These are phyloP conservation scores for Tursiops truncatus DNA, from an alignment of 2,113 vertebrate genomes.

Conservation along the genomic window DNA sequence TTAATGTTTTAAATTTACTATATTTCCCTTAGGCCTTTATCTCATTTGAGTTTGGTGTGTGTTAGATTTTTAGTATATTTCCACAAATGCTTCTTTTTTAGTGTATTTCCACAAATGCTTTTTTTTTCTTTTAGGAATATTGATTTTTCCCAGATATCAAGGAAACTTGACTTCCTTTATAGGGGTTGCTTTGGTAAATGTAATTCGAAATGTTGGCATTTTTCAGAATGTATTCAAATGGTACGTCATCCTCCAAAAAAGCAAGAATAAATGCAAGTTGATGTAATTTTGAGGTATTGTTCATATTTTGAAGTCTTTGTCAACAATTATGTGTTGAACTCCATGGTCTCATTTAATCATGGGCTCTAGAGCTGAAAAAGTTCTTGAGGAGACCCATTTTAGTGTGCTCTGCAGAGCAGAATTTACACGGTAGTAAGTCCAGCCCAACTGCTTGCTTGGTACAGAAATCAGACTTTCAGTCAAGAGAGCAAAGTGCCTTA, in stretches of 20 bases:
- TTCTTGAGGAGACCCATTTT: neutral
- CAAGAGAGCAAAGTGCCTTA: conserved; percentile 56
- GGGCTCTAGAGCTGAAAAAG: neutral
- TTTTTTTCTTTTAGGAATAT: conserved; percentile 9
- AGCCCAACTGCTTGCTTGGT: conserved; percentile 44
- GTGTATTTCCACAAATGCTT: neutral
- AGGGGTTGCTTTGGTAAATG: neutral
- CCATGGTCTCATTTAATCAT: neutral
- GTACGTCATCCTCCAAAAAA: neutral
- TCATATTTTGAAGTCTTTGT: conserved; percentile 46
- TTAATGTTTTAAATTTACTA: neutral
- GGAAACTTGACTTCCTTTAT: conserved; percentile 40
- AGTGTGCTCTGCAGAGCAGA: conserved; percentile 23
- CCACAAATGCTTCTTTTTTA: neutral
- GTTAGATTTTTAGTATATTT: conserved; percentile 33
- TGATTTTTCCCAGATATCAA: conserved; percentile 26
- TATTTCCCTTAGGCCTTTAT: conserved; percentile 39
- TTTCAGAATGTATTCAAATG: conserved; percentile 37
- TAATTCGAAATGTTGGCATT: conserved; percentile 25
- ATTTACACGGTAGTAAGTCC: conserved; percentile 21
- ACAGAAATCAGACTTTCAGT: conserved; percentile 40
- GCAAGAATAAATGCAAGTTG: neutral
- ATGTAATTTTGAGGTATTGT: neutral
- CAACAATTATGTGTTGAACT: neutral
- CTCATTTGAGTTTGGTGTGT: neutral